Percentiles rank a stretch among this genome's conserved stretches.
Evolutionary conservation across 1,140 invertebrate species (phyloP).

Genomic region (Eurosta solidaginis): DNA sequence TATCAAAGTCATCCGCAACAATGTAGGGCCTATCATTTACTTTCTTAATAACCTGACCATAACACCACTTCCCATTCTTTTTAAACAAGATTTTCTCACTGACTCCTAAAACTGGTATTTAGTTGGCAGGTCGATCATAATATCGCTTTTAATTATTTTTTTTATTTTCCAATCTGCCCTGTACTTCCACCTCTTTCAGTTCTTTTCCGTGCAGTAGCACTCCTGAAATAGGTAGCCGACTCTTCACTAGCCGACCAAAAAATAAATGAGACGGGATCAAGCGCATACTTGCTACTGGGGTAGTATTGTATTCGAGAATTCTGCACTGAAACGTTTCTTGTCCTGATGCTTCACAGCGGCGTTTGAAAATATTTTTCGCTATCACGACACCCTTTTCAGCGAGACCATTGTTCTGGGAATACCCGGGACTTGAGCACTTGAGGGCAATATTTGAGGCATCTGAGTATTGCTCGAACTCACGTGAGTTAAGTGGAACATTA

Average conservation of each 20-base stretch:
- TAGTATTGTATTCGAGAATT: constrained; percentile 33
- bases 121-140: constrained; percentile 14
- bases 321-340: background rate
- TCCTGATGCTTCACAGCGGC: constrained; percentile 20
- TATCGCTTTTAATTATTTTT: constrained; percentile 14
- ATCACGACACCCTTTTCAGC: constrained; percentile 34
- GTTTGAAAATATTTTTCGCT: constrained; percentile 31
- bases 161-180: background rate
- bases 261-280: constrained; percentile 13
- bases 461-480: background rate
- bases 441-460: constrained; percentile 4
- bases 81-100: background rate
- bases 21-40: no score
- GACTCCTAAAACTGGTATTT: background rate
- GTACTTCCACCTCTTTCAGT: background rate
- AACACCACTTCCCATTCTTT: no score
- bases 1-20: no score
- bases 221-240: background rate
- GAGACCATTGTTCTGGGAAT: constrained; percentile 30
- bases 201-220: background rate
- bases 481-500: constrained; percentile 26
- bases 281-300: constrained; percentile 27
- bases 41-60: no score
- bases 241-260: constrained; percentile 27
- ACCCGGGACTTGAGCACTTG: constrained; percentile 28